phyloP scores from a whole-genome alignment of 2,797 vertebrate species.

The Valencia hispanica region DNA sequence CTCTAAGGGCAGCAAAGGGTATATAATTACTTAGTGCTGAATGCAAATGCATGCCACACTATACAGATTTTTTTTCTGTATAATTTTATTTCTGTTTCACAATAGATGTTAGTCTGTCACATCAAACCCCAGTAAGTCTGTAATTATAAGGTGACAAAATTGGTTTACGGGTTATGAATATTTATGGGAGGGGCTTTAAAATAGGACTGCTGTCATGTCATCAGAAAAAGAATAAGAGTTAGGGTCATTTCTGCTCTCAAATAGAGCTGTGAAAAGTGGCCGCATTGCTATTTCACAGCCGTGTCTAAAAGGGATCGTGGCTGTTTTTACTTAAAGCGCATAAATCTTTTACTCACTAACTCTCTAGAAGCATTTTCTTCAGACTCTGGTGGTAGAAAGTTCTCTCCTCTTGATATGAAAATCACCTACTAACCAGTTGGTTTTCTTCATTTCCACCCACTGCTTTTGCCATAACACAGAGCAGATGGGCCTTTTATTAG shows the following conservation, averaged over 20 bases:
- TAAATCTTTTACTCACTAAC: not conserved
- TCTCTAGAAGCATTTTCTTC: not conserved
- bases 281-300: not conserved
- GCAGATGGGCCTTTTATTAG: conserved; percentile 5
- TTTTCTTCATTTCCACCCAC: not conserved
- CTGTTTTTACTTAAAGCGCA: not conserved
- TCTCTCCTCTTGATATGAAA: not conserved
- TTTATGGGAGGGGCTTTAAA: not conserved
- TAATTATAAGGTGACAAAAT: not conserved
- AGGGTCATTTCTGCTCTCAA: not conserved
- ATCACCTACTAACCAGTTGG: not conserved
- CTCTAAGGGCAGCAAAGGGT: not conserved
- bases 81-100: not conserved
- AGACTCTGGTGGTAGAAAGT: not conserved
- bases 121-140: not conserved
- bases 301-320: not conserved
- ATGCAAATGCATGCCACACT: not conserved
- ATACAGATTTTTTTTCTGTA: not conserved
- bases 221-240: not conserved
- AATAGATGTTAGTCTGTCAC: not conserved
- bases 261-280: not conserved
- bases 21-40: not conserved
- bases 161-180: not conserved
- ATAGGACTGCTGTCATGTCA: not conserved
- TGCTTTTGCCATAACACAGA: not conserved